Evolutionary conservation across 2,888 invertebrate genomes (phyloP), one percentile per base, ranked within the genome.

Genomic region (Sarcophaga rosellei): DNA sequence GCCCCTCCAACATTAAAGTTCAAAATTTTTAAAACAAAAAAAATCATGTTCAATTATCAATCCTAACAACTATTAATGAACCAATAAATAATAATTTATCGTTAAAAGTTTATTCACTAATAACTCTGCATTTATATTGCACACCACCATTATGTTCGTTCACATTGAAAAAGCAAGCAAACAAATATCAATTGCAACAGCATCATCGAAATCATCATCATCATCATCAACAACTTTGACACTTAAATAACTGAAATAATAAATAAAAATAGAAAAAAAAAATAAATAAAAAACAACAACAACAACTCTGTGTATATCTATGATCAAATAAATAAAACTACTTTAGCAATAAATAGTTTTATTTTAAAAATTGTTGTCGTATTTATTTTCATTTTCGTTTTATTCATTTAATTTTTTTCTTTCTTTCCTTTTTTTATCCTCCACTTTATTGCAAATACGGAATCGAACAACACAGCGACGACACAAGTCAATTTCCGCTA

Each of bases 401-500:
- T 35, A 10, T 35, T 35, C 44, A 45, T 69, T 53, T 45, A 20
- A 53, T 53, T 17, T 53, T 3, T 5, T 15, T 53, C 1, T 1
- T 3, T 53, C 10, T 35, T 10, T 35, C 35, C 6, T 15, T 17
- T 3, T 53, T 53, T 53, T 53, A 53, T 4, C 17, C 53, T 15
- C 1, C 53, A 53, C 4, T 53, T 53, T 44, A 59, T 77, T 17
- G 53, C 21, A 45, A 53, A 53, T 53, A 69, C 15, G 10, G 25
- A 57, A 72, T 53, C 17, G 53, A 53, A 53, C 47, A 53, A 21
- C 66, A 68, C 12, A n/a, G 17, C n/a, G 5, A 57, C 47, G 11
- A 65, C 12, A 57, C 66, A 80, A 80, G 65, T 73, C 63, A 80
- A 80, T 73, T 80, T 80, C 79, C 79, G 79, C 45, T 45, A 72